A percentile compares a stretch with the other conserved stretches of the same genome.
phyloP scores from a whole-genome alignment of 2,888 invertebrate genomes.

The Mesorhabditis spiculigera region DNA sequence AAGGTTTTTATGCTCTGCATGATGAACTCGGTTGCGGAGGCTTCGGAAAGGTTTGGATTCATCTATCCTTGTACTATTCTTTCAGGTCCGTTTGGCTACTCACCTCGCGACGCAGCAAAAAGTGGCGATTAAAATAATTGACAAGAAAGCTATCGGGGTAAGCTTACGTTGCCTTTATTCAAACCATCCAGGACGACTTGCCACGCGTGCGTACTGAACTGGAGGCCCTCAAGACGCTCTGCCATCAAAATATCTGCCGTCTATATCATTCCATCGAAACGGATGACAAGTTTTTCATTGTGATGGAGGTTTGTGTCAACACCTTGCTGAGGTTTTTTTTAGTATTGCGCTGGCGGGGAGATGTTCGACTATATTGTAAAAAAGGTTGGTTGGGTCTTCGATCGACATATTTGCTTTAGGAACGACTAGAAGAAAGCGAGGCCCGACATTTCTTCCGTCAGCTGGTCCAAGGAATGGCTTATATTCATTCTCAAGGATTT shows the following conservation, averaged over 20 bases:
- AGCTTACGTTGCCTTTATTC: conserved; percentile 46
- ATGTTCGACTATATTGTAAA: conserved; percentile 80
- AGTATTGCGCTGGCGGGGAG: conserved; percentile 78
- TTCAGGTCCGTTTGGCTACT: conserved; percentile 71
- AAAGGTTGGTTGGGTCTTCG: conserved; percentile 71
- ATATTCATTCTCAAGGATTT: conserved; percentile 73
- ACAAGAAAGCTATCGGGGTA: conserved; percentile 72
- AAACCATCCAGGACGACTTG: conserved; percentile 68
- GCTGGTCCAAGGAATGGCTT: conserved; percentile 75
- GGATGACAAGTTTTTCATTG: conserved; percentile 72
- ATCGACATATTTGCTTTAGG: conserved; percentile 7
- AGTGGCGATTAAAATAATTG: conserved; percentile 80
- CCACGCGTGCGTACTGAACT: conserved; percentile 73
- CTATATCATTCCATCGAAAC: conserved; percentile 77
- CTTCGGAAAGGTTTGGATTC: conserved; percentile 68
- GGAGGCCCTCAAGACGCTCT: conserved; percentile 64
- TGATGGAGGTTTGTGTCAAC: conserved; percentile 69
- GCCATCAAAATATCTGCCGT: conserved; percentile 70
- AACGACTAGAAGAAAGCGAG: conserved; percentile 62
- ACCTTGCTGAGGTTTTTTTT: conserved; percentile 16
- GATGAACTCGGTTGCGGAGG: conserved; percentile 64
- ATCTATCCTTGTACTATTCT: conserved; percentile 6
- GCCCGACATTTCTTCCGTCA: conserved; percentile 76
- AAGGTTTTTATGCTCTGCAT: conserved; percentile 37
- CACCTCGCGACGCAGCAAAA: conserved; percentile 77